Evolutionary conservation across 1,140 invertebrate genomes (phyloP).

Genomic region (Megalonaias nervosa): DNA sequence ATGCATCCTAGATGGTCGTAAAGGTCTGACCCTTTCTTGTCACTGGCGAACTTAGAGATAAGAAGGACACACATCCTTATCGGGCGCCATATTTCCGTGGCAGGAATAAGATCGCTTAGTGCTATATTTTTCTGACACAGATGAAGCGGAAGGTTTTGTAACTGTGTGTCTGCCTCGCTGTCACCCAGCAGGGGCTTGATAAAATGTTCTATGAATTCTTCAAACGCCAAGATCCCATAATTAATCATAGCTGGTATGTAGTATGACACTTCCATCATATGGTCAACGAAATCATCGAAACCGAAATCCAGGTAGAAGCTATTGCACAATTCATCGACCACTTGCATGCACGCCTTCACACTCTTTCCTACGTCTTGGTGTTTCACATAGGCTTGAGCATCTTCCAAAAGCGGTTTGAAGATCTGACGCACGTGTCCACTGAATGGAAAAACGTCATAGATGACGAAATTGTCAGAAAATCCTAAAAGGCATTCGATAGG

Average conservation of each 20-base stretch:
- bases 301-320: constrained; percentile 33
- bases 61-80: constrained; percentile 34
- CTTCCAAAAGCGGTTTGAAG: constrained; percentile 24
- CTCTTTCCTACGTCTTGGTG: constrained; percentile 11
- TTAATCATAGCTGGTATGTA: constrained; percentile 27
- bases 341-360: constrained; percentile 8
- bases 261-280: constrained; percentile 16
- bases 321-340: constrained; percentile 29
- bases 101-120: constrained; percentile 25
- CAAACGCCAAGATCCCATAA: constrained; percentile 26
- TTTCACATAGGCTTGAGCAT: constrained; percentile 19
- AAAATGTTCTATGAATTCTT: constrained; percentile 32
- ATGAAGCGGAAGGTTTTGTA: constrained; percentile 17
- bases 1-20: constrained; percentile 33
- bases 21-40: constrained; percentile 30
- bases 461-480: constrained; percentile 9
- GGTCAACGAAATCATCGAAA: constrained; percentile 27
- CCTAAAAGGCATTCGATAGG: constrained; percentile 10
- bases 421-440: constrained; percentile 27
- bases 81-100: constrained; percentile 31
- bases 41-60: constrained; percentile 30
- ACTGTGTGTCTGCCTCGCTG: constrained; percentile 25
- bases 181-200: constrained; percentile 32
- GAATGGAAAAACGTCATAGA: constrained; percentile 34
- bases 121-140: constrained; percentile 32